These are phyloP conservation scores for Cinclus mexicanus DNA, from an alignment of 2,113 vertebrate species.

Conservation along the genomic window DNA sequence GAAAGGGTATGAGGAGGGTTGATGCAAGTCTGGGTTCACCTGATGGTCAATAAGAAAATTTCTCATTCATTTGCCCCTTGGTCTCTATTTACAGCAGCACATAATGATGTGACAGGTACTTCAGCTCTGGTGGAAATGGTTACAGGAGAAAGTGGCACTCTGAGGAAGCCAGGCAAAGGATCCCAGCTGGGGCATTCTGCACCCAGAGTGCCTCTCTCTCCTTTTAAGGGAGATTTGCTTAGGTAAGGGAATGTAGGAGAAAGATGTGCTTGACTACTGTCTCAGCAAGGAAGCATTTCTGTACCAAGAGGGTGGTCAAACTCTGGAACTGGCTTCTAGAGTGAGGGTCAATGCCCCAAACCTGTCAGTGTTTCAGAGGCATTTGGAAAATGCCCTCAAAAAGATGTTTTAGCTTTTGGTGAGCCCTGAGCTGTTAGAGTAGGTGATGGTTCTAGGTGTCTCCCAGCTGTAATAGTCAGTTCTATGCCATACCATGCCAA, in stretches of 20 bases:
- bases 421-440: background rate
- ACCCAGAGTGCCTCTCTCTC: accelerated
- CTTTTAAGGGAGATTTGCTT: background rate
- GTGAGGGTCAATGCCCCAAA: background rate
- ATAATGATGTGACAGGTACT: background rate
- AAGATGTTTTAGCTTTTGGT: background rate
- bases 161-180: background rate
- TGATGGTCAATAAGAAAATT: background rate
- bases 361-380: background rate
- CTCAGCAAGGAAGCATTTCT: background rate
- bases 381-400: background rate
- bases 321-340: background rate
- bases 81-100: background rate
- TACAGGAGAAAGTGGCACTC: background rate
- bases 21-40: background rate
- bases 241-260: background rate
- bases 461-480: background rate
- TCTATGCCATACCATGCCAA: background rate
- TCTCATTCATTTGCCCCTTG: background rate
- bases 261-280: background rate
- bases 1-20: background rate
- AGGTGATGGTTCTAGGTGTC: background rate
- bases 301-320: background rate
- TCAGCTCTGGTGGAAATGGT: background rate
- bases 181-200: background rate